These are phyloP conservation scores for Remorina albescens DNA, from an alignment of 2,797 vertebrate genomes.

Conservation along the genomic window DNA sequence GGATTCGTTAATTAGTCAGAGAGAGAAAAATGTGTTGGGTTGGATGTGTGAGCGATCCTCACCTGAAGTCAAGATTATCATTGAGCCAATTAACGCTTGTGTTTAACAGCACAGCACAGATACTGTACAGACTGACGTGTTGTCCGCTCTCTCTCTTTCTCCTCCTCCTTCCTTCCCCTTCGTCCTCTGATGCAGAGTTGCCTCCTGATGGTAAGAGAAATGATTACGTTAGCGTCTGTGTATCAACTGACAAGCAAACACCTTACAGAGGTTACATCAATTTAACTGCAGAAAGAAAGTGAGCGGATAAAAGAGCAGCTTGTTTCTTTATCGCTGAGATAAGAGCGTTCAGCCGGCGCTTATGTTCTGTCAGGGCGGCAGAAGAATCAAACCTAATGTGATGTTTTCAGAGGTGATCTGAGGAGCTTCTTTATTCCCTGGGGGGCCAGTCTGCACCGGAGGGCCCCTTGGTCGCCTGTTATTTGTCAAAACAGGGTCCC, in stretches of 20 bases:
- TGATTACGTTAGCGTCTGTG: constrained; percentile 63
- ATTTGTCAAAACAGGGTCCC: constrained; percentile 51
- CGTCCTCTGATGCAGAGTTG: constrained; percentile 75
- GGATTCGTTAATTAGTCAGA: constrained; percentile 38
- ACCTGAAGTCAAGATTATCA: constrained; percentile 57
- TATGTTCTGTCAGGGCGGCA: constrained; percentile 36
- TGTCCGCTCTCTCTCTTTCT: constrained; percentile 45
- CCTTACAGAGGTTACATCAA: constrained; percentile 60
- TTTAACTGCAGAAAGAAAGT: constrained; percentile 52
- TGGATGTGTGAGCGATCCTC: constrained; percentile 56
- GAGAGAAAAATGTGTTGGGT: constrained; percentile 38
- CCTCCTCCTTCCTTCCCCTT: constrained; percentile 35
- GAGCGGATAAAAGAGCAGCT: constrained; percentile 54
- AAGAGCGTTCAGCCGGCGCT: constrained; percentile 35
- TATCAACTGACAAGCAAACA: constrained; percentile 77
- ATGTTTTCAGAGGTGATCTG: constrained; percentile 62
- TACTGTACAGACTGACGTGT: constrained; percentile 66
- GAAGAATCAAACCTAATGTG: constrained; percentile 46
- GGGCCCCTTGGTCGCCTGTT: constrained; percentile 31
- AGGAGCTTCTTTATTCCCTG: constrained; percentile 55
- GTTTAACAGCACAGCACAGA: constrained; percentile 54
- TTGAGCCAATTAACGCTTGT: constrained; percentile 63
- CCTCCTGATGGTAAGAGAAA: constrained; percentile 86
- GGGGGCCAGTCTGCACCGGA: constrained; percentile 31
- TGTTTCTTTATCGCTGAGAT: constrained; percentile 47